These are phyloP conservation scores for Agelas oroides DNA, from an alignment of 37 sponge, comb jelly and placozoan species.

Conservation along the genomic window DNA sequence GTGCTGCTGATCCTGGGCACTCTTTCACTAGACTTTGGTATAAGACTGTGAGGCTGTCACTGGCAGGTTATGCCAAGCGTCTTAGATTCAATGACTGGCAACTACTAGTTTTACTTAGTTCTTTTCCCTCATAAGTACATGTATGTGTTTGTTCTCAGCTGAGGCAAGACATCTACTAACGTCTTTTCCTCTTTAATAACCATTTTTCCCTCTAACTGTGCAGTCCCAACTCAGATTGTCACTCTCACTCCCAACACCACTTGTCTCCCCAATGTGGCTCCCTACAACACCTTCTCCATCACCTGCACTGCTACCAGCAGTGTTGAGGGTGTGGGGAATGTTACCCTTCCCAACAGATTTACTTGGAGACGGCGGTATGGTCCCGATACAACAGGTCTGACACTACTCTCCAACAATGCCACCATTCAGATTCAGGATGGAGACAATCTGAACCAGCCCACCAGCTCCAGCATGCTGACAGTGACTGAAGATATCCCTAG, in stretches of 20 bases:
- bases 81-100: too few relatives aligned
- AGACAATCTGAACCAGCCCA: background rate
- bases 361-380: background rate
- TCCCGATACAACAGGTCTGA: background rate
- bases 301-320: conserved; percentile 5
- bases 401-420: background rate
- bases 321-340: background rate
- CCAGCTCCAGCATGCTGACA: background rate
- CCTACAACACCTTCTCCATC: conserved; percentile 16
- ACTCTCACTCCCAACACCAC: background rate
- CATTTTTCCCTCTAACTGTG: background rate
- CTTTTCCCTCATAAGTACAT: too few relatives aligned
- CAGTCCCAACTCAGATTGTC: background rate
- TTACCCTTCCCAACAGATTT: background rate
- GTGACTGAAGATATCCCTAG: background rate
- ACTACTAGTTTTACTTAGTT: too few relatives aligned
- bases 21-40: too few relatives aligned
- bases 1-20: too few relatives aligned
- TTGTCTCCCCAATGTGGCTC: conserved; percentile 12
- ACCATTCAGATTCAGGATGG: too few relatives aligned
- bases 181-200: too few relatives aligned
- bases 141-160: too few relatives aligned
- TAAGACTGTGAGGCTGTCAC: too few relatives aligned
- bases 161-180: too few relatives aligned
- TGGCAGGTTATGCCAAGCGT: too few relatives aligned